Evolutionary conservation across 2,888 invertebrate species (phyloP).

Genomic region (Melieria crassipennis): DNA sequence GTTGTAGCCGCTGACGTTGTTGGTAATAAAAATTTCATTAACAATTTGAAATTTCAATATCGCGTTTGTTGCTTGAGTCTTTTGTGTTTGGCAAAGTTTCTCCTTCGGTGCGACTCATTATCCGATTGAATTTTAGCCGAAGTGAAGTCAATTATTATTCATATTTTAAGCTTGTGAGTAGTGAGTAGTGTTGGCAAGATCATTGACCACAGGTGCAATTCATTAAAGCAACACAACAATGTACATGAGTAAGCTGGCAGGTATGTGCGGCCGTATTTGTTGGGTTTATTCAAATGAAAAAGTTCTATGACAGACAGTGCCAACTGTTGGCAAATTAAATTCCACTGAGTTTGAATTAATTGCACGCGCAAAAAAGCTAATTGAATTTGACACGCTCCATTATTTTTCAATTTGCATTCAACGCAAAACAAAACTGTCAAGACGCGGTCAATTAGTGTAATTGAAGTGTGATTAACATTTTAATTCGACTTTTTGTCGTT

Average conservation of each 20-base stretch:
- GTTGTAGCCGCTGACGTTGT: constrained; percentile 24
- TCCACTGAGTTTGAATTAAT: background rate
- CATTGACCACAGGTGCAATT: no score
- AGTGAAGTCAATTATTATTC: no score
- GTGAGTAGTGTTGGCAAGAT: no score
- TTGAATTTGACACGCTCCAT: constrained; percentile 57
- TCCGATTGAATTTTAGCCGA: no score
- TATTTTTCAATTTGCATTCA: constrained; percentile 48
- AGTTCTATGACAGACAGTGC: no score
- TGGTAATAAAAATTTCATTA: constrained; percentile 9
- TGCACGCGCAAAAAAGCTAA: constrained; percentile 32
- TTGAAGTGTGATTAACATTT: constrained; percentile 31
- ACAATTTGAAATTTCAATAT: constrained; percentile 8
- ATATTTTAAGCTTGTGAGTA: no score
- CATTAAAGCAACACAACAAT: no score
- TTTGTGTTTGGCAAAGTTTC: constrained; percentile 16
- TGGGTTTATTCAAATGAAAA: no score
- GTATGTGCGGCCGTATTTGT: no score
- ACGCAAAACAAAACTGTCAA: constrained; percentile 23
- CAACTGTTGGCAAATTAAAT: no score
- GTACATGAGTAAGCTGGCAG: no score
- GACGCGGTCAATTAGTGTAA: constrained; percentile 27
- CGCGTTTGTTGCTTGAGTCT: constrained; percentile 40
- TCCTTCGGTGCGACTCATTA: background rate
- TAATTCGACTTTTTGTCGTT: constrained; percentile 22